Conservation (phyloP, 2,113 vertebrate species). For the Epinephelus lanceolatus region DNA sequence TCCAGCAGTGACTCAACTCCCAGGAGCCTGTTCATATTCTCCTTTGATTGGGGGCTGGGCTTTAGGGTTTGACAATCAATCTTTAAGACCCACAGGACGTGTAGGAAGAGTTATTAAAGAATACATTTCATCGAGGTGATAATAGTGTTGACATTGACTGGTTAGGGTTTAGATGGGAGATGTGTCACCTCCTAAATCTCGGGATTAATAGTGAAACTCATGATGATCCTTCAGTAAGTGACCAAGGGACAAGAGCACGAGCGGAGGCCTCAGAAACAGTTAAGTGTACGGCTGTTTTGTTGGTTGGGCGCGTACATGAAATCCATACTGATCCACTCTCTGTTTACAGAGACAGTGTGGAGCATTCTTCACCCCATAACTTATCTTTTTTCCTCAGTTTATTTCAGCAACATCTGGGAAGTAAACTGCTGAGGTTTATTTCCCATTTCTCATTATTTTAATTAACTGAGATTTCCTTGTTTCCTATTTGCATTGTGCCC, state of each 20-base stretch:
- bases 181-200: conserved; percentile 78
- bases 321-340: conserved; percentile 49
- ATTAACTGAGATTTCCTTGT: conserved; percentile 50
- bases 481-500: conserved; percentile 51
- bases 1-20: conserved; percentile 78
- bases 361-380: not conserved
- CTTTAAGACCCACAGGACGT: conserved; percentile 78
- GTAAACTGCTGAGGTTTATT: conserved; percentile 51
- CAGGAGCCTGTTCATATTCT: conserved; percentile 27
- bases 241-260: not conserved
- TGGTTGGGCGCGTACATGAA: conserved; percentile 36
- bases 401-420: conserved; percentile 52
- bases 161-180: conserved; percentile 76
- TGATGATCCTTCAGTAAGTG: conserved; percentile 31
- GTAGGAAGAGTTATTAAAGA: conserved; percentile 87
- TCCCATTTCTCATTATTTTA: conserved; percentile 61
- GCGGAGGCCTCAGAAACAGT: conserved; percentile 5
- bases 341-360: conserved; percentile 13
- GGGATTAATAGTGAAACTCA: conserved; percentile 41
- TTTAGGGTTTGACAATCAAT: conserved; percentile 13
- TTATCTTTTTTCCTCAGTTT: conserved; percentile 53
- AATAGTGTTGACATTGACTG: conserved; percentile 84
- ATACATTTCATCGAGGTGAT: conserved; percentile 76
- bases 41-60: conserved; percentile 39
- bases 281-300: conserved; percentile 77